These are phyloP conservation scores for Ostrea edulis DNA, from an alignment of 1,140 invertebrate species.

Conservation along the genomic window DNA sequence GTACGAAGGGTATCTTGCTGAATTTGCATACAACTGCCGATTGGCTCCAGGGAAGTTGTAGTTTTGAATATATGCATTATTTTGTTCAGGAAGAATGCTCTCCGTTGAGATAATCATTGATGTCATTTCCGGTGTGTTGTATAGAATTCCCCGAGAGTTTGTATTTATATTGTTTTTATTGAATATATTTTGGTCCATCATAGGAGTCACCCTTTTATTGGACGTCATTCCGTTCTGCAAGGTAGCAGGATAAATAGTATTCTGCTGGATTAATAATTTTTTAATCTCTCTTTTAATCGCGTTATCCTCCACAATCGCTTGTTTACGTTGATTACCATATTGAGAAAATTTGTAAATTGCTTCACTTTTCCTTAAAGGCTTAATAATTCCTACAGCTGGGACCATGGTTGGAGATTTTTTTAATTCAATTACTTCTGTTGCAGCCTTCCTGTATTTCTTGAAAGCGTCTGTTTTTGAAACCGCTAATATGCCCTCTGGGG, in stretches of 20 bases:
- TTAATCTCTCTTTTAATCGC: constrained; percentile 12
- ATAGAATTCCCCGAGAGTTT: background rate
- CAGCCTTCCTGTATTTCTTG: constrained; percentile 13
- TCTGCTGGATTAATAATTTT: constrained; percentile 6
- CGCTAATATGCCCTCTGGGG: background rate
- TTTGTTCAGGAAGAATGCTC: background rate
- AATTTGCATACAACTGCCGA: background rate
- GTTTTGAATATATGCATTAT: background rate
- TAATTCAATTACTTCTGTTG: background rate
- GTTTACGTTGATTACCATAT: background rate
- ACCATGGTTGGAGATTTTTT: constrained; percentile 11
- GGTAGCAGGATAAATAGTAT: background rate
- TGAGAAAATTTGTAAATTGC: constrained; percentile 15
- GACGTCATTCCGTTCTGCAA: background rate
- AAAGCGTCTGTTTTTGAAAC: constrained; percentile 21
- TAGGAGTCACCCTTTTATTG: background rate
- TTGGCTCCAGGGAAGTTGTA: constrained; percentile 14
- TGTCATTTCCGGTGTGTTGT: constrained; percentile 27
- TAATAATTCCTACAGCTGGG: background rate
- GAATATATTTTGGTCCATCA: constrained; percentile 15
- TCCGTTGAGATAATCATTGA: constrained; percentile 1
- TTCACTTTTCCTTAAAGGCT: constrained; percentile 15
- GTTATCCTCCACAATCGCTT: background rate
- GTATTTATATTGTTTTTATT: background rate
- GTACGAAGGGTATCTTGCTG: background rate